Evolutionary conservation across 2,888 invertebrate species (phyloP).

Genomic region (Drosophila quinaria): DNA sequence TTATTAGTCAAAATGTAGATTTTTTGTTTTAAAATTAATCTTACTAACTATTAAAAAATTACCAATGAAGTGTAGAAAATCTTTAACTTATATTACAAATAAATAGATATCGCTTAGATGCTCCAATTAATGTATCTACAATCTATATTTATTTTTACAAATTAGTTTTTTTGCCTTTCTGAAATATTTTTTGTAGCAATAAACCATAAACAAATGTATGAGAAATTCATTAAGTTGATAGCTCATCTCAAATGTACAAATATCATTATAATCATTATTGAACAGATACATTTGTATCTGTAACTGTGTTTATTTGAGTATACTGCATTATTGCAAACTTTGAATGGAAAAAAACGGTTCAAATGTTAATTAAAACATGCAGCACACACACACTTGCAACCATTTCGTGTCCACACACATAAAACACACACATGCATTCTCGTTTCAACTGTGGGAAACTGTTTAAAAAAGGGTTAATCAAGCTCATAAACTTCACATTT

Average conservation of each 20-base stretch:
- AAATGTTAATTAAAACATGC: conserved; percentile 21
- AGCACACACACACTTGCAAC: neutral
- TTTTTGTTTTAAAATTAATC: too few species aligned
- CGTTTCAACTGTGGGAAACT: conserved; percentile 6
- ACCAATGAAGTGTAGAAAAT: too few species aligned
- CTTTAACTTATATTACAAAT: too few species aligned
- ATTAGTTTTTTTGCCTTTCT: neutral
- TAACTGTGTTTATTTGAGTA: neutral
- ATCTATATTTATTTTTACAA: too few species aligned
- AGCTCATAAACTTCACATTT: conserved; percentile 10
- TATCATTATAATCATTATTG: neutral
- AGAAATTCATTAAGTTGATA: neutral
- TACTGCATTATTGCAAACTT: conserved; percentile 24
- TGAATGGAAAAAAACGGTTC: conserved; percentile 2
- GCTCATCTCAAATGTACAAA: conserved; percentile 1
- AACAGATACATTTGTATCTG: conserved; percentile 1
- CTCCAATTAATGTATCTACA: neutral
- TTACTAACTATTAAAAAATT: too few species aligned
- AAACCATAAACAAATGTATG: neutral
- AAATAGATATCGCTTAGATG: neutral
- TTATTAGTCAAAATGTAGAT: too few species aligned
- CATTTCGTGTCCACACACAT: conserved; percentile 4
- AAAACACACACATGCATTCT: conserved; percentile 10
- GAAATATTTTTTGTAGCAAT: neutral
- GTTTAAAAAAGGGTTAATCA: neutral